A percentile compares a stretch with the other conserved stretches of the same genome.
phyloP scores from a whole-genome alignment of 1,140 invertebrate genomes.

The Sipha flava region DNA sequence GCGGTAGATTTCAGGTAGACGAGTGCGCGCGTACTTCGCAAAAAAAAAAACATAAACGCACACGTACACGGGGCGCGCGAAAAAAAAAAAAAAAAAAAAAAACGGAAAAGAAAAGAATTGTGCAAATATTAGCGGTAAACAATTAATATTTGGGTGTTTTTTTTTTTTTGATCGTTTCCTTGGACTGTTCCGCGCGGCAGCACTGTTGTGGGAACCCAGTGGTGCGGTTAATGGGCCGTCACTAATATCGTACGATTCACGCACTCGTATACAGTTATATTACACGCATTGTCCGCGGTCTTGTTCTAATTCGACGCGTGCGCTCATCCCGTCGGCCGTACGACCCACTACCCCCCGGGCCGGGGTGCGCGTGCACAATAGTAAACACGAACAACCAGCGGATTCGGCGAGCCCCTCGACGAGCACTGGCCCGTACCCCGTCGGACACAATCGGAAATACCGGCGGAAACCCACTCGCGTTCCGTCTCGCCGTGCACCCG shows the following conservation, averaged over 20 bases:
- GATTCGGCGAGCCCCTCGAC: not conserved
- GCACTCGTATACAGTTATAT: not conserved
- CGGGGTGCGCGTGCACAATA: not conserved
- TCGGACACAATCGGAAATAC: not conserved
- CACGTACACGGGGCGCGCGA: too few relatives aligned
- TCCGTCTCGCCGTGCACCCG: too few relatives aligned
- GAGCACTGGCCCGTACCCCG: too few relatives aligned
- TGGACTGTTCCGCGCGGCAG: too few relatives aligned
- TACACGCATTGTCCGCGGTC: not conserved
- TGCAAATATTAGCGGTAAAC: not conserved
- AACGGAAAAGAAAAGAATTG: not conserved
- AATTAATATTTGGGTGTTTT: too few relatives aligned
- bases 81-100: too few relatives aligned
- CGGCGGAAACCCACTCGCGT: not conserved
- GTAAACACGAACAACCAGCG: not conserved
- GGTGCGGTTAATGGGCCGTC: conserved; percentile 25
- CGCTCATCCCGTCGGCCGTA: not conserved
- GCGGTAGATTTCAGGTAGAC: not conserved
- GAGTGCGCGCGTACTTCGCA: too few relatives aligned
- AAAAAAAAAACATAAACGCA: too few relatives aligned
- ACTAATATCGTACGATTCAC: not conserved
- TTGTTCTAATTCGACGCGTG: conserved; percentile 24
- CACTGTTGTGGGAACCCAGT: not conserved
- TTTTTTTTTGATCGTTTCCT: too few relatives aligned
- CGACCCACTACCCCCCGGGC: not conserved